Evolutionary conservation across 2,888 invertebrate species (phyloP).

Genomic region (Drosophila ustulata): DNA sequence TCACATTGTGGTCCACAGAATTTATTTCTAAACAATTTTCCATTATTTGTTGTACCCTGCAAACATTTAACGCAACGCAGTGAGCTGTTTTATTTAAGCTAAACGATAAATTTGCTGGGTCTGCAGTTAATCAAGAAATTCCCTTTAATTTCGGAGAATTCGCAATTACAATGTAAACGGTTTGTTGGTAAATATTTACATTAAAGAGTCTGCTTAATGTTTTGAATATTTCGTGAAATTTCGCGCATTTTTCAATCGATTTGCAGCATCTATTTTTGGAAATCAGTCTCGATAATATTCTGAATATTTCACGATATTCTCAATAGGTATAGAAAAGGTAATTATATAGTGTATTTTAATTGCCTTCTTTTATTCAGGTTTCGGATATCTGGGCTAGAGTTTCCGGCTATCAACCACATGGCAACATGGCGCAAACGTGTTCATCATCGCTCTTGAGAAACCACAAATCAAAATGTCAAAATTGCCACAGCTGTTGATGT

Average conservation of each 20-base stretch:
- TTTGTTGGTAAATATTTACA: not conserved
- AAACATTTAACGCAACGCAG: not conserved
- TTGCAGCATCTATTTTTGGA: too few relatives aligned
- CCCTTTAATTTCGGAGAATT: not conserved
- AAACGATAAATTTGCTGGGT: not conserved
- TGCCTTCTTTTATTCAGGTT: constrained; percentile 3
- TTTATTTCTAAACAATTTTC: constrained; percentile 42
- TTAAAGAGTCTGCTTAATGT: not conserved
- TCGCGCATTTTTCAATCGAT: not conserved
- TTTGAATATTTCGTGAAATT: not conserved
- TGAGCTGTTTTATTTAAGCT: not conserved
- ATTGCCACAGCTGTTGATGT: constrained; percentile 73
- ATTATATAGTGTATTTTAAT: constrained; percentile 1
- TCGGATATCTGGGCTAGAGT: not conserved
- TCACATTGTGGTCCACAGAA: constrained; percentile 53
- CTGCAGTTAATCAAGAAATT: not conserved
- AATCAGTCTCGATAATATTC: too few relatives aligned
- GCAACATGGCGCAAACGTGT: constrained; percentile 48
- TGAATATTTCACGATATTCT: too few relatives aligned
- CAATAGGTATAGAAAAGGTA: too few relatives aligned
- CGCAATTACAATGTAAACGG: not conserved
- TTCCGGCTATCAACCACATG: constrained; percentile 41
- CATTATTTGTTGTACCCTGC: constrained; percentile 21
- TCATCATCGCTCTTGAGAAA: constrained; percentile 40
- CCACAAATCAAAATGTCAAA: constrained; percentile 78